Evolutionary conservation across 1,140 invertebrate species (phyloP).

Genomic region (Ceratina australensis): DNA sequence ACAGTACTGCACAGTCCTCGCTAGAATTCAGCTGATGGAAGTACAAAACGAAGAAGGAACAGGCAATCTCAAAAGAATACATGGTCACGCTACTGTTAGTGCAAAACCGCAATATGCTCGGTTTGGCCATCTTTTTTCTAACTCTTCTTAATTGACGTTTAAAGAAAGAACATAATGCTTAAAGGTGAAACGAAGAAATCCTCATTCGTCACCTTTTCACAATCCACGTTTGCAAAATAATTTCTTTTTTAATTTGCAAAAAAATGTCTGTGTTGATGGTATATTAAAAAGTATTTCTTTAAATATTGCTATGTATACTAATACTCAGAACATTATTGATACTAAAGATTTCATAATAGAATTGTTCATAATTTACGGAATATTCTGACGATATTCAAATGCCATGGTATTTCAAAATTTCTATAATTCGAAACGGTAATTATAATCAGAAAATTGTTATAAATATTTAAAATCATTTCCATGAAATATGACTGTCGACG

Average conservation of each 20-base stretch:
- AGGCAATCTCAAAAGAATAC: background rate
- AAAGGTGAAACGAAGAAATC: background rate
- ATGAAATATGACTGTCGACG: background rate
- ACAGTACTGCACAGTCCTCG: background rate
- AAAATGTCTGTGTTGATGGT: background rate
- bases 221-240: background rate
- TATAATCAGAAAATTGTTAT: too few species aligned
- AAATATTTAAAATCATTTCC: background rate
- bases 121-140: background rate
- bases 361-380: too few species aligned
- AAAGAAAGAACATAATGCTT: background rate
- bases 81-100: background rate
- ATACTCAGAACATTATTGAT: too few species aligned
- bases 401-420: too few species aligned
- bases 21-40: conserved; percentile 9
- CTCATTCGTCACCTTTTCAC: conserved; percentile 2
- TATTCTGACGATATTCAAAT: too few species aligned
- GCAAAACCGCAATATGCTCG: background rate
- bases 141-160: background rate
- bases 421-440: too few species aligned
- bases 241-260: too few species aligned
- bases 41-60: background rate
- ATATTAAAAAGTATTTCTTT: background rate
- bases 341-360: too few species aligned
- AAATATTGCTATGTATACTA: too few species aligned